Percentiles rank a stretch among this genome's conserved stretches.
Conservation (phyloP, 2,797 vertebrate species). For the Sarcophilus harrisii region DNA sequence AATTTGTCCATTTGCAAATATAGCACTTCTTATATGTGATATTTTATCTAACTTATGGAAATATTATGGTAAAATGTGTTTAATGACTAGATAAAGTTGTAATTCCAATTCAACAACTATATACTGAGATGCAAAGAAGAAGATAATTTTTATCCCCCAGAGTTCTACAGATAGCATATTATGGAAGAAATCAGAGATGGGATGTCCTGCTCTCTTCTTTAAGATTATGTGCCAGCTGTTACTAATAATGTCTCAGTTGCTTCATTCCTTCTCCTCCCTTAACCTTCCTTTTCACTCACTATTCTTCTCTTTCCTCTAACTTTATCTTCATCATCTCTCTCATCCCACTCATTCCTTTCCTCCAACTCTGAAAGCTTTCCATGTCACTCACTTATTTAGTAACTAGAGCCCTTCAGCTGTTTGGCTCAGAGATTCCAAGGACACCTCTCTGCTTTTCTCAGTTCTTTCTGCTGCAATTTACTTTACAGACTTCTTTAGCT, state of each 20-base stretch:
- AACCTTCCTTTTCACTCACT: not conserved
- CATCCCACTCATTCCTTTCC: slow-evolving; percentile 59
- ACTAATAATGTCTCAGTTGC: slow-evolving; percentile 60
- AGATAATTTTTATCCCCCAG: not conserved
- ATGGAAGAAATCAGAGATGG: slow-evolving; percentile 8
- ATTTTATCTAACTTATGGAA: not conserved
- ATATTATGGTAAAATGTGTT: not conserved
- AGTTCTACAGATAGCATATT: not conserved
- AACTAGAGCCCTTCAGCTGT: slow-evolving; percentile 86
- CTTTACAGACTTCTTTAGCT: slow-evolving; percentile 62
- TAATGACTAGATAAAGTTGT: not conserved
- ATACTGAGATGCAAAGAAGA: not conserved
- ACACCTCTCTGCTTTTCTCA: slow-evolving; percentile 70
- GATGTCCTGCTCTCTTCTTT: slow-evolving; percentile 39
- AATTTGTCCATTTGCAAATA: not conserved
- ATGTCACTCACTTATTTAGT: slow-evolving; percentile 80
- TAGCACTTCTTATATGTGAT: not conserved
- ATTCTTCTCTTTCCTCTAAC: slow-evolving; percentile 62
- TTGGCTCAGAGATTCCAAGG: slow-evolving; percentile 78
- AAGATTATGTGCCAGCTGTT: slow-evolving; percentile 60
- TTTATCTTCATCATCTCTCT: slow-evolving; percentile 64
- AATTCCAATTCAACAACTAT: not conserved
- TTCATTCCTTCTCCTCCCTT: slow-evolving; percentile 48
- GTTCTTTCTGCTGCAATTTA: slow-evolving; percentile 54
- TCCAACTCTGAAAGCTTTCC: slow-evolving; percentile 71